These are phyloP conservation scores for Latrodectus elegans DNA, from an alignment of 2,888 invertebrate genomes.

Conservation along the genomic window DNA sequence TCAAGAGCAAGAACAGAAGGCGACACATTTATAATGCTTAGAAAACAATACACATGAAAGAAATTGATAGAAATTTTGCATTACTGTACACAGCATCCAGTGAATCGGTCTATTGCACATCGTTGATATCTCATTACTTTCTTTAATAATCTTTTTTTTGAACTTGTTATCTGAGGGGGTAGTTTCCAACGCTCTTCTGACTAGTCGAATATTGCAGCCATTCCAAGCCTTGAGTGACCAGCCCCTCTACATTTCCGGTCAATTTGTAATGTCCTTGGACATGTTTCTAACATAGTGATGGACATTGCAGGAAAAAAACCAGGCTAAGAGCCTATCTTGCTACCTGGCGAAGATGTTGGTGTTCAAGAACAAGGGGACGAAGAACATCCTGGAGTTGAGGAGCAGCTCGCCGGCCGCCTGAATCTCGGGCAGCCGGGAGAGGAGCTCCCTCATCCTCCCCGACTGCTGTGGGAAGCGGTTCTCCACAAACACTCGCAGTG, in stretches of 20 bases:
- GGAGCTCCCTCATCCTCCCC: slow-evolving; percentile 89
- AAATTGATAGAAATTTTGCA: slow-evolving; percentile 59
- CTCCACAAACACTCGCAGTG: slow-evolving; percentile 91
- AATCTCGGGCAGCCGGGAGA: slow-evolving; percentile 94
- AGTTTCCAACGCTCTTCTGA: slow-evolving; percentile 40
- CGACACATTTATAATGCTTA: slow-evolving; percentile 53
- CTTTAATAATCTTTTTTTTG: not conserved
- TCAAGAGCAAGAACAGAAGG: slow-evolving; percentile 57
- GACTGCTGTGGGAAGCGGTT: slow-evolving; percentile 92
- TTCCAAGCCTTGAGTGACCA: slow-evolving; percentile 10
- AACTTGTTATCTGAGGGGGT: slow-evolving; percentile 4
- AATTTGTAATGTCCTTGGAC: not conserved
- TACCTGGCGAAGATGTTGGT: slow-evolving; percentile 58
- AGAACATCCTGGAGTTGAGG: slow-evolving; percentile 99
- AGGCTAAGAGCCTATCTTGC: slow-evolving; percentile 20
- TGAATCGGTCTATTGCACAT: slow-evolving; percentile 59
- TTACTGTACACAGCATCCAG: slow-evolving; percentile 57
- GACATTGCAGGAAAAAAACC: slow-evolving; percentile 7
- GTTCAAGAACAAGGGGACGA: slow-evolving; percentile 99
- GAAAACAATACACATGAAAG: slow-evolving; percentile 46
- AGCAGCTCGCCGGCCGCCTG: slow-evolving; percentile 96
- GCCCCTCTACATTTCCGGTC: not conserved
- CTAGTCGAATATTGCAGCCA: slow-evolving; percentile 62
- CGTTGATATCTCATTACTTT: slow-evolving; percentile 7
- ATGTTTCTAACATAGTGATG: slow-evolving; percentile 13